phyloP scores from a whole-genome alignment of 2,888 invertebrate genomes.

The Ennomos fuscantarius region DNA sequence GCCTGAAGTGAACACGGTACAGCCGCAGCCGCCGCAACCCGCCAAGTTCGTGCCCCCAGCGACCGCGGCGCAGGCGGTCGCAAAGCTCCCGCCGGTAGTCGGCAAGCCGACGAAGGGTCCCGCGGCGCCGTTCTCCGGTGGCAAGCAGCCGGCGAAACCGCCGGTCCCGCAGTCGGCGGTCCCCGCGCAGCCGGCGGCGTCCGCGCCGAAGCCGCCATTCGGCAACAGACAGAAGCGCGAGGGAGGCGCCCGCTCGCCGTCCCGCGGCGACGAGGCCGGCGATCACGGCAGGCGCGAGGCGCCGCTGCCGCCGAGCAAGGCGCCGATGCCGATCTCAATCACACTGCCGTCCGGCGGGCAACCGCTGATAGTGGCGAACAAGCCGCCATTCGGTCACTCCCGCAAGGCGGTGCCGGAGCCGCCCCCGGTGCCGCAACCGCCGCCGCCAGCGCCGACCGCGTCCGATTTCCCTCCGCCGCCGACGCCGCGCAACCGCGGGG shows the following conservation, averaged over 20 bases:
- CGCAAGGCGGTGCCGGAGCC: slow-evolving; percentile 69
- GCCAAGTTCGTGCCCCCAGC: slow-evolving; percentile 62
- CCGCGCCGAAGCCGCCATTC: slow-evolving; percentile 77
- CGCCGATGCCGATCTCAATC: slow-evolving; percentile 80
- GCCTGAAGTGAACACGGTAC: slow-evolving; percentile 40
- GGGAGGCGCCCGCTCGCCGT: slow-evolving; percentile 68
- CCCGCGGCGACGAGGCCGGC: slow-evolving; percentile 56
- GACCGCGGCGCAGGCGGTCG: slow-evolving; percentile 52
- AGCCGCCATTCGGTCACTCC: slow-evolving; percentile 77
- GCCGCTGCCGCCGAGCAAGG: slow-evolving; percentile 75
- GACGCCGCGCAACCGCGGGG: slow-evolving; percentile 73
- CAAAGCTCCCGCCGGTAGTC: slow-evolving; percentile 60
- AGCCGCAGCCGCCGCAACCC: slow-evolving; percentile 43
- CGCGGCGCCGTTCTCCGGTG: slow-evolving; percentile 76
- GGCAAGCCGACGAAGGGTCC: slow-evolving; percentile 71
- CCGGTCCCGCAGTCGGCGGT: slow-evolving; percentile 75
- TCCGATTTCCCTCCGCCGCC: slow-evolving; percentile 82
- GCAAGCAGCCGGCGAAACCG: slow-evolving; percentile 73
- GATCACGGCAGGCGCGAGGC: slow-evolving; percentile 72
- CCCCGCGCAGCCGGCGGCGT: slow-evolving; percentile 73
- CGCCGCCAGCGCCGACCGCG: slow-evolving; percentile 77
- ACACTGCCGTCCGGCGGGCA: slow-evolving; percentile 74
- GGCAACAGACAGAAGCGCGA: slow-evolving; percentile 78
- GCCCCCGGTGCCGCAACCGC: slow-evolving; percentile 68
- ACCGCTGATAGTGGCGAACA: slow-evolving; percentile 79